Evolutionary conservation across 2,888 invertebrate species (phyloP).

Genomic region (Cantharis nigra): DNA sequence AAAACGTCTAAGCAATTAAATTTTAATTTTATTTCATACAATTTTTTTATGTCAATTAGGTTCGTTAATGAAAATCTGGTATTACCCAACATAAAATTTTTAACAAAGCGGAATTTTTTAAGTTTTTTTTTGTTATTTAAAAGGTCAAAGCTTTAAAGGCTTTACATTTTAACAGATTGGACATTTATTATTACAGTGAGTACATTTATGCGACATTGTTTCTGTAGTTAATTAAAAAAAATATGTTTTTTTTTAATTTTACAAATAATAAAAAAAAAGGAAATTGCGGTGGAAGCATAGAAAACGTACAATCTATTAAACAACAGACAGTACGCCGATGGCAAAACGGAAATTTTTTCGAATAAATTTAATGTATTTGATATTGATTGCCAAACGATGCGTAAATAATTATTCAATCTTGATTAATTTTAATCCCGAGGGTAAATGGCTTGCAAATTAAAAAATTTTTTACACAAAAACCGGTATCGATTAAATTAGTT

Average conservation of each 20-base stretch:
- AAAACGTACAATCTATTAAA: too few relatives aligned
- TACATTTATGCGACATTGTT: not conserved
- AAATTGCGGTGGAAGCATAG: too few relatives aligned
- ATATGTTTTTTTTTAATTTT: not conserved
- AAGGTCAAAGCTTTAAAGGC: not conserved
- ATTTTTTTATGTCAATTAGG: not conserved
- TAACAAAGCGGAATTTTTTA: not conserved
- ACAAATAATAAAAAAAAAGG: too few relatives aligned
- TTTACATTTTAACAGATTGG: not conserved
- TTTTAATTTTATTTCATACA: not conserved
- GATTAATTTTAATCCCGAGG: not conserved
- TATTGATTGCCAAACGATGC: not conserved
- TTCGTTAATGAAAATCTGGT: not conserved
- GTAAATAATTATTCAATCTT: not conserved
- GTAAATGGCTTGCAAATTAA: not conserved
- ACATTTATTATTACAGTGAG: not conserved
- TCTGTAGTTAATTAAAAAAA: not conserved
- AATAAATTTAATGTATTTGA: not conserved
- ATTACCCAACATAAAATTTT: not conserved
- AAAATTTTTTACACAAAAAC: not conserved
- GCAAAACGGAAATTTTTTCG: not conserved
- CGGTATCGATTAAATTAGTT: not conserved
- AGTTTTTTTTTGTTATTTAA: not conserved
- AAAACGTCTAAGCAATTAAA: constrained; percentile 8
- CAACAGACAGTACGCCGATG: not conserved